A percentile compares a stretch with the other conserved stretches of the same genome.
These are phyloP conservation scores for Holacanthus passer DNA, from an alignment of 2,113 vertebrate species.

Conservation along the genomic window DNA sequence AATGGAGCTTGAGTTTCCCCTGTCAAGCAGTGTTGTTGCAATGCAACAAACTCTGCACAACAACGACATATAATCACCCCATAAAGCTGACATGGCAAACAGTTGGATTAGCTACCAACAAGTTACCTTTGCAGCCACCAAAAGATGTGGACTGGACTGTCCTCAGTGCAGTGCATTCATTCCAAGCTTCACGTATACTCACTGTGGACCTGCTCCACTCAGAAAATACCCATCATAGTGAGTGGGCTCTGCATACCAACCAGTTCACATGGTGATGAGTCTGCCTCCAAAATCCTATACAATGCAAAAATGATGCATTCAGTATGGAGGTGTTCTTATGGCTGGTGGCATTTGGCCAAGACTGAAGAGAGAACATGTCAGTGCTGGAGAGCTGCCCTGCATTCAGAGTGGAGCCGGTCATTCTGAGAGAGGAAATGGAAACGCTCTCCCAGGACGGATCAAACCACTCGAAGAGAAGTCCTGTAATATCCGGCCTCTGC, in stretches of 20 bases:
- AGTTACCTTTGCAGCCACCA: background rate
- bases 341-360: slow-evolving; percentile 37
- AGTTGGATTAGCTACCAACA: background rate
- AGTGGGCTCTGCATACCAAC: slow-evolving; percentile 40
- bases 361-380: slow-evolving; percentile 43
- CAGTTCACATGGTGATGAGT: slow-evolving; percentile 55
- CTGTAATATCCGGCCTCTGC: slow-evolving; percentile 46
- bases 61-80: background rate
- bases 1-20: background rate
- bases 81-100: no score
- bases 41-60: background rate
- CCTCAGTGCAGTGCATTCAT: background rate
- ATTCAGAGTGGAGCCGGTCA: slow-evolving; percentile 65
- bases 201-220: slow-evolving; percentile 24
- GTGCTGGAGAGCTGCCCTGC: slow-evolving; percentile 43
- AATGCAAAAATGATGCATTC: slow-evolving; percentile 34
- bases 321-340: slow-evolving; percentile 26
- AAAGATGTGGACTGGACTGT: background rate
- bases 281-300: slow-evolving; percentile 28
- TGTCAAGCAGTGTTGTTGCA: no score
- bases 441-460: slow-evolving; percentile 42
- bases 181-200: slow-evolving; percentile 38
- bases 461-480: slow-evolving; percentile 44
- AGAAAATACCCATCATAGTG: slow-evolving; percentile 21
- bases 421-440: slow-evolving; percentile 35